Evolutionary conservation across 2,797 vertebrate species (phyloP).

Genomic region (Arrhamphus sclerolepis): DNA sequence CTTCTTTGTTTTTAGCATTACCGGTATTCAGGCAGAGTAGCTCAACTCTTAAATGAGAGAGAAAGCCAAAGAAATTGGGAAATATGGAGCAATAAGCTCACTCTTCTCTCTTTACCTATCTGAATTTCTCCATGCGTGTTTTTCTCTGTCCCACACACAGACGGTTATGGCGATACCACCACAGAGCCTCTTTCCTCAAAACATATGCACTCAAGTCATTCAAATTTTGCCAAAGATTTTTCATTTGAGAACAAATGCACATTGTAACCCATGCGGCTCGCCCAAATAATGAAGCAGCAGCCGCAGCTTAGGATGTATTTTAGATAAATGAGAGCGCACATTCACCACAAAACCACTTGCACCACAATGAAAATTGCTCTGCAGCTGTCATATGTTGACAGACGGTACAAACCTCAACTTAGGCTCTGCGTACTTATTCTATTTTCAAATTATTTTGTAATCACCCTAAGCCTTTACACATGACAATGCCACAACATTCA

Average conservation of each 20-base stretch:
- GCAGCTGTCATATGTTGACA: conserved; percentile 82
- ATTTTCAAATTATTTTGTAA: conserved; percentile 85
- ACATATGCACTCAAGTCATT: conserved; percentile 65
- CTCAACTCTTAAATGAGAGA: conserved; percentile 16
- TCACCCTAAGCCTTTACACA: conserved; percentile 76
- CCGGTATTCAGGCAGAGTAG: conserved; percentile 14
- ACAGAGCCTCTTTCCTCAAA: conserved; percentile 60
- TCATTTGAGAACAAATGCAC: conserved; percentile 74
- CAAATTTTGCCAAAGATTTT: conserved; percentile 67
- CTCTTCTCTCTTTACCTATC: conserved; percentile 9
- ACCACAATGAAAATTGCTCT: conserved; percentile 82
- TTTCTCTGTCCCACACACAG: conserved; percentile 18
- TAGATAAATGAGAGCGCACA: conserved; percentile 78
- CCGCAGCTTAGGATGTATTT: conserved; percentile 78
- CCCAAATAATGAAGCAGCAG: conserved; percentile 76
- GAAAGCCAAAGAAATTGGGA: conserved; percentile 8
- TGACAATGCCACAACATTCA: conserved; percentile 73
- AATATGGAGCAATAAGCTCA: conserved; percentile 40
- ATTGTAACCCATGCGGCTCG: conserved; percentile 70
- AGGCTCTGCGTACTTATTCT: conserved; percentile 75
- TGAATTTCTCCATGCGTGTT: conserved; percentile 17
- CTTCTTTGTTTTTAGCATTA: conserved; percentile 16
- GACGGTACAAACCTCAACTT: conserved; percentile 79
- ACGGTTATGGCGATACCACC: conserved; percentile 25
- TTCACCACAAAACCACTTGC: conserved; percentile 81